These are phyloP conservation scores for Mesopsocus fuscifrons DNA, from an alignment of 2,888 invertebrate species.

Conservation along the genomic window DNA sequence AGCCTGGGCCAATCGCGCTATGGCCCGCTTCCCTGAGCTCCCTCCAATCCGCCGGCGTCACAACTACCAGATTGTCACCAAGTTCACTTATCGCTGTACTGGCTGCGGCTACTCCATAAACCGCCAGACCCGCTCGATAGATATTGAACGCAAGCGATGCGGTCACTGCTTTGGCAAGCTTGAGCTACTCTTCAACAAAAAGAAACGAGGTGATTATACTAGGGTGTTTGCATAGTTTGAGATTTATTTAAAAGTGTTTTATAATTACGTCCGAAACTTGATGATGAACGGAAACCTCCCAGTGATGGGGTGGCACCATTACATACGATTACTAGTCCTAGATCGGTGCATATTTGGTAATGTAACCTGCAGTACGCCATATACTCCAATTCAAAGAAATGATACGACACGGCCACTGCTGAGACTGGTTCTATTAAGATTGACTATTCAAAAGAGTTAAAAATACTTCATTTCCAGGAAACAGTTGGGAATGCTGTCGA, in stretches of 20 bases:
- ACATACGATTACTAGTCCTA: too few relatives aligned
- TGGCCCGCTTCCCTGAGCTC: conserved; percentile 51
- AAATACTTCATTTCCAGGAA: too few relatives aligned
- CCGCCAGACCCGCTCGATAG: conserved; percentile 62
- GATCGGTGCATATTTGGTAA: too few relatives aligned
- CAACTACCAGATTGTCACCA: conserved; percentile 63
- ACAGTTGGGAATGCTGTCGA: too few relatives aligned
- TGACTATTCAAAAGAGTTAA: too few relatives aligned
- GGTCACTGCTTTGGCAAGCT: conserved; percentile 56
- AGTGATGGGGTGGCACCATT: too few relatives aligned
- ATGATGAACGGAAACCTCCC: too few relatives aligned
- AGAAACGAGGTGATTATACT: conserved; percentile 17
- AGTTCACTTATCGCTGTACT: conserved; percentile 68
- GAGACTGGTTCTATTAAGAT: too few relatives aligned
- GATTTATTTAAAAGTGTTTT: background rate
- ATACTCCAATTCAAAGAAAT: too few relatives aligned
- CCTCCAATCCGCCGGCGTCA: conserved; percentile 70
- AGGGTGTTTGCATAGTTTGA: background rate
- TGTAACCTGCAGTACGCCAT: too few relatives aligned
- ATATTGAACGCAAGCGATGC: conserved; percentile 50
- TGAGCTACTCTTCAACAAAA: conserved; percentile 44
- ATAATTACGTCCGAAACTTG: too few relatives aligned
- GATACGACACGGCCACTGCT: too few relatives aligned
- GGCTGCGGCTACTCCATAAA: conserved; percentile 52
- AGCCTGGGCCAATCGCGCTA: conserved; percentile 56